phyloP scores from a whole-genome alignment of 2,113 vertebrate genomes.

The Glaucomys volans region DNA sequence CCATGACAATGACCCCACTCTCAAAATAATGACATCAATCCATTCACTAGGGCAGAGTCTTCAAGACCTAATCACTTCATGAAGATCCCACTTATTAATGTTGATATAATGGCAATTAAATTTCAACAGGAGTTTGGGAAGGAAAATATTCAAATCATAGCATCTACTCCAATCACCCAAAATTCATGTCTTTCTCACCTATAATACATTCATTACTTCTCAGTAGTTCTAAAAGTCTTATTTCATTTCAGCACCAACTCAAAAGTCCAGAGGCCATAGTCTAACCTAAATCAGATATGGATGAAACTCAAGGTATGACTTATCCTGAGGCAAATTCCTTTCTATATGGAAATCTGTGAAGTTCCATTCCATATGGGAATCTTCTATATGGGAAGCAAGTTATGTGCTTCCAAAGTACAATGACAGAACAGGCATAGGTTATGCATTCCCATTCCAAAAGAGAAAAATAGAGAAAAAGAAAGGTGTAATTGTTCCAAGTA shows the following conservation, averaged over 20 bases:
- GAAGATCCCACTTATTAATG: neutral
- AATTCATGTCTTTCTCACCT: neutral
- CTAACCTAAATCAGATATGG: neutral
- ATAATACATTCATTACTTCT: neutral
- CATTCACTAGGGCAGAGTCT: neutral
- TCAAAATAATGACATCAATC: neutral
- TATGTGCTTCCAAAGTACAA: neutral
- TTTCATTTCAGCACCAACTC: neutral
- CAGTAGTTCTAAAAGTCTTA: neutral
- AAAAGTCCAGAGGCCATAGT: neutral
- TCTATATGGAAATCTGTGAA: neutral
- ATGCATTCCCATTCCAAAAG: neutral
- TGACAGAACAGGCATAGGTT: neutral
- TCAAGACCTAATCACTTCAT: too few relatives aligned
- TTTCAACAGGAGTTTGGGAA: neutral
- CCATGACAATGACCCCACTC: neutral
- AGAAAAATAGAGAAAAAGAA: neutral
- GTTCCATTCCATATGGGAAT: too few relatives aligned
- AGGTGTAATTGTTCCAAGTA: neutral
- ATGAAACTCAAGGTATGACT: neutral
- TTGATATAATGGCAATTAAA: neutral
- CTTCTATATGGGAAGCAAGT: too few relatives aligned
- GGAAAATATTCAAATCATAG: neutral
- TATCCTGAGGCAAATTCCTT: neutral
- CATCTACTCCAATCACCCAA: neutral